A percentile compares a stretch with the other conserved stretches of the same genome.
Evolutionary conservation across 2,888 invertebrate species (phyloP).

Genomic region (Reticulitermes lucifugus): DNA sequence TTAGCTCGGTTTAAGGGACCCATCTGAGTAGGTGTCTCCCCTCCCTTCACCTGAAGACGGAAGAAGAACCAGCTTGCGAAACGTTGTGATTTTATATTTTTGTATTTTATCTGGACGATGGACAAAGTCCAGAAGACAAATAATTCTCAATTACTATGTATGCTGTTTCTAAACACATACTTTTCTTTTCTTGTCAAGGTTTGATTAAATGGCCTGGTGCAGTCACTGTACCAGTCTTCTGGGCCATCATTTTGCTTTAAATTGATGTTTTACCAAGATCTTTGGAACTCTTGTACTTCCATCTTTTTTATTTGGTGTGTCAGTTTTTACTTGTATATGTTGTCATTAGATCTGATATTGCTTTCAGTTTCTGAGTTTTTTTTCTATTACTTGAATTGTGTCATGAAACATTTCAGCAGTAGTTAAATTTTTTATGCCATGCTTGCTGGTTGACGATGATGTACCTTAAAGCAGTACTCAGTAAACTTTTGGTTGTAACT

Average conservation of each 20-base stretch:
- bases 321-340: background rate
- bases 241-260: constrained; percentile 3
- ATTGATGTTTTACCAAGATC: constrained; percentile 12
- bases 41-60: too few species aligned
- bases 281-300: background rate
- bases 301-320: constrained; percentile 27
- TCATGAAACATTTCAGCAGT: background rate
- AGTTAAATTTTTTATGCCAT: background rate
- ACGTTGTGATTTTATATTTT: too few species aligned
- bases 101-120: too few species aligned
- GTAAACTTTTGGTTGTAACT: background rate
- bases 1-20: too few species aligned
- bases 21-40: too few species aligned
- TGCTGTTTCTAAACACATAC: background rate
- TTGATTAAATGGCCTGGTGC: constrained; percentile 22
- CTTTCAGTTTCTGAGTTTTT: background rate
- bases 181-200: constrained; percentile 35
- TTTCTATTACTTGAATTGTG: background rate
- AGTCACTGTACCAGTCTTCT: constrained; percentile 11
- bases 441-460: background rate
- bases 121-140: too few species aligned
- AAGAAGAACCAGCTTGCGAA: too few species aligned
- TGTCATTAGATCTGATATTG: background rate
- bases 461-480: background rate
- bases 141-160: background rate